These are phyloP conservation scores for Phrixothrix hirtus DNA, from an alignment of 2,888 invertebrate genomes.

Conservation along the genomic window DNA sequence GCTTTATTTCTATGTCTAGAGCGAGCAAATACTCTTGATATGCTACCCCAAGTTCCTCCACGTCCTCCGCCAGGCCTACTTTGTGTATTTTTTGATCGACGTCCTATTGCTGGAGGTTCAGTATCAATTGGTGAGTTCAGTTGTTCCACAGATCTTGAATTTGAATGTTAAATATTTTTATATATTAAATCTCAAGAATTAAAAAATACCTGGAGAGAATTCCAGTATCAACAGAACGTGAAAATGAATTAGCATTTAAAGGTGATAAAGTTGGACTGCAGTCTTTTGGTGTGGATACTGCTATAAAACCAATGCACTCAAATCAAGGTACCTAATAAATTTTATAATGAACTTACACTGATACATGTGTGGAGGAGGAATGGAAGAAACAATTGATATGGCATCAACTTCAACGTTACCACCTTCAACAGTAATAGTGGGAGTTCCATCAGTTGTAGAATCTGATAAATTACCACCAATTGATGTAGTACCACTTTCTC, in stretches of 20 bases:
- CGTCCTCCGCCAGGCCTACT: constrained; percentile 61
- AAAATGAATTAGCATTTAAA: constrained; percentile 74
- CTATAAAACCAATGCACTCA: constrained; percentile 3
- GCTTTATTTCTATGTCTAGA: constrained; percentile 81
- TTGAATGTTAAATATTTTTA: too few species aligned
- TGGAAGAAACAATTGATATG: constrained; percentile 71
- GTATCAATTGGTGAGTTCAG: constrained; percentile 78
- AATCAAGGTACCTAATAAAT: not conserved
- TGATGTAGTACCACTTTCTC: constrained; percentile 78
- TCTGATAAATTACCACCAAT: constrained; percentile 82
- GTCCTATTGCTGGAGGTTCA: constrained; percentile 58
- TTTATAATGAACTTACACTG: constrained; percentile 63
- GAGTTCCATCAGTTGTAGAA: constrained; percentile 75
- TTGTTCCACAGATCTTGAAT: constrained; percentile 84
- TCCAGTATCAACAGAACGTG: constrained; percentile 72
- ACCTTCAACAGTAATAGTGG: constrained; percentile 62
- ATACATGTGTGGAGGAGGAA: constrained; percentile 69
- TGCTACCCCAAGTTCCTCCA: constrained; percentile 88
- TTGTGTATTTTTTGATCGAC: constrained; percentile 49
- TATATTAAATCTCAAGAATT: not conserved
- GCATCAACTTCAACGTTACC: constrained; percentile 72
- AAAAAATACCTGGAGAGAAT: constrained; percentile 63
- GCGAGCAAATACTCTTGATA: constrained; percentile 86
- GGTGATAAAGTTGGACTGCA: constrained; percentile 84
- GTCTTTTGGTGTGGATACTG: constrained; percentile 80